These are phyloP conservation scores for Clivina fossor DNA, from an alignment of 2,888 invertebrate species.

Conservation along the genomic window DNA sequence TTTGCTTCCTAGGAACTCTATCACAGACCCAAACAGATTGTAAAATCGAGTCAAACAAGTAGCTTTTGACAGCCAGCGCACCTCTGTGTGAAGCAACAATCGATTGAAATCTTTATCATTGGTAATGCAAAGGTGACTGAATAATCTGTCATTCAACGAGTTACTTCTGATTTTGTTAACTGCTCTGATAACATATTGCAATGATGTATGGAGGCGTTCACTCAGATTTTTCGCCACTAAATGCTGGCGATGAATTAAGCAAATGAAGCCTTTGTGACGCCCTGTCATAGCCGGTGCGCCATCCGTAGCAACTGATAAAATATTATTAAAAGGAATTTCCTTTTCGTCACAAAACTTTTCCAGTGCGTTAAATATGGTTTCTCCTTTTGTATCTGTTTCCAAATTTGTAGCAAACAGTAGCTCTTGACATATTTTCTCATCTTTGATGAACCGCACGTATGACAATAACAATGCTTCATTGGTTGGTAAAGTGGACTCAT, in stretches of 20 bases:
- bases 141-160: constrained; percentile 22
- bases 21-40: constrained; percentile 42
- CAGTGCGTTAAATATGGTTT: constrained; percentile 37
- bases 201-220: no score
- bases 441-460: constrained; percentile 40
- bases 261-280: constrained; percentile 39
- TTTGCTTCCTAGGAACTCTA: constrained; percentile 45
- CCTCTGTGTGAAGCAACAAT: constrained; percentile 23
- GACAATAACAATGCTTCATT: constrained; percentile 40
- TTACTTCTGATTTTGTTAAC: constrained; percentile 19
- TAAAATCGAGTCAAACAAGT: constrained; percentile 39
- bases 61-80: constrained; percentile 33
- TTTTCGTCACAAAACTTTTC: constrained; percentile 32
- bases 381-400: constrained; percentile 36
- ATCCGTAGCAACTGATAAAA: constrained; percentile 34
- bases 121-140: constrained; percentile 16
- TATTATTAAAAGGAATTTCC: constrained; percentile 30
- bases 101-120: constrained; percentile 24
- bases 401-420: constrained; percentile 36
- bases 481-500: constrained; percentile 40
- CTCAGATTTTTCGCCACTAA: no score
- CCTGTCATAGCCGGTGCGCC: constrained; percentile 30
- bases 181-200: no score
- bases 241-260: no score
- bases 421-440: constrained; percentile 36